phyloP scores from a whole-genome alignment of 1,140 invertebrate species.

The Heliconius congener region DNA sequence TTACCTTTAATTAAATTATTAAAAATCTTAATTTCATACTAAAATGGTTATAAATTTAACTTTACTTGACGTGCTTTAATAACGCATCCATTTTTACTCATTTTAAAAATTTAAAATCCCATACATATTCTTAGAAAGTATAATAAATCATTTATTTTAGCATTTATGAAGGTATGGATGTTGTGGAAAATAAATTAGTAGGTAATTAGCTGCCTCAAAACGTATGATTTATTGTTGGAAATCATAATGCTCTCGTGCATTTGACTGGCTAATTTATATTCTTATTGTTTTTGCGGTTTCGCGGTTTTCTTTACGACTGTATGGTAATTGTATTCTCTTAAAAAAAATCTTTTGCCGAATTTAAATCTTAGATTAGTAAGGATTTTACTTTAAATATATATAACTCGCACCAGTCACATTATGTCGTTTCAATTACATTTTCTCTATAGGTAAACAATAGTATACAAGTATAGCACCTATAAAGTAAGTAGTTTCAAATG shows the following conservation, averaged over 20 bases:
- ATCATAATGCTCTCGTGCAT: slow-evolving; percentile 28
- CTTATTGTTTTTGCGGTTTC: slow-evolving; percentile 33
- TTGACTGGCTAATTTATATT: slow-evolving; percentile 35
- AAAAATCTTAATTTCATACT: not conserved
- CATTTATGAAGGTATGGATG: slow-evolving; percentile 49
- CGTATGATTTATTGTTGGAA: slow-evolving; percentile 52
- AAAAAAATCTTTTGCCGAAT: not conserved
- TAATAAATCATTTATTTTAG: slow-evolving; percentile 65
- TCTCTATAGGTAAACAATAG: too few relatives aligned
- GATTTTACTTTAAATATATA: not conserved
- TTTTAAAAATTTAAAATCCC: slow-evolving; percentile 26
- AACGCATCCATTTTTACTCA: not conserved
- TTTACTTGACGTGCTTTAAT: slow-evolving; percentile 19
- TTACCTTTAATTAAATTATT: not conserved
- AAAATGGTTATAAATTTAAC: not conserved
- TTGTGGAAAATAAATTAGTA: slow-evolving; percentile 48
- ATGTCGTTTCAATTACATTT: too few relatives aligned
- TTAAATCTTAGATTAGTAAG: not conserved
- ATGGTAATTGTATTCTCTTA: slow-evolving; percentile 4
- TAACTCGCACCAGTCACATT: too few relatives aligned
- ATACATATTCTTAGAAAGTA: slow-evolving; percentile 50
- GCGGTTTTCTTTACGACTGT: slow-evolving; percentile 2
- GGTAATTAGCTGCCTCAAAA: slow-evolving; percentile 48
- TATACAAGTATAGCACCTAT: too few relatives aligned
- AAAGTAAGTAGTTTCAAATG: too few relatives aligned